phyloP scores from a whole-genome alignment of 2,888 invertebrate species.

The Meta bourneti region DNA sequence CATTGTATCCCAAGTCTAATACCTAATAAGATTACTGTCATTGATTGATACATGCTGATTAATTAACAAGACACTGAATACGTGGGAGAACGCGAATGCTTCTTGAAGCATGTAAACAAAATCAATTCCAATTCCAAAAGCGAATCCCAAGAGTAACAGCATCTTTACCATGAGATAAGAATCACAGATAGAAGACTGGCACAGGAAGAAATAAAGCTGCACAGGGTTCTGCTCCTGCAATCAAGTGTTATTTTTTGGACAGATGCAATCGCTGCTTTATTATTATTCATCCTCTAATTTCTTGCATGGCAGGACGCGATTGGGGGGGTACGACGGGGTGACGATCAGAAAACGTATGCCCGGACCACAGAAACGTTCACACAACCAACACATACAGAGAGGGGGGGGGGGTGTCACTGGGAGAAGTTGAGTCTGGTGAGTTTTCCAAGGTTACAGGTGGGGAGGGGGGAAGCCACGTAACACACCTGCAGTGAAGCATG shows the following conservation, averaged over 20 bases:
- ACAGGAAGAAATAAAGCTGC: slow-evolving; percentile 61
- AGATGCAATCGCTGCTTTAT: slow-evolving; percentile 48
- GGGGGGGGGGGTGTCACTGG: slow-evolving; percentile 13
- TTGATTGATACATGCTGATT: background rate
- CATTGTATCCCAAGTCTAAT: too few species aligned
- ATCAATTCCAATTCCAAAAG: slow-evolving; percentile 39
- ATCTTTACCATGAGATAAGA: slow-evolving; percentile 72
- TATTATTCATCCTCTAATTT: slow-evolving; percentile 72
- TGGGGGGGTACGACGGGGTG: slow-evolving; percentile 38
- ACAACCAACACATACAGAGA: background rate
- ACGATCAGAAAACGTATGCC: slow-evolving; percentile 28
- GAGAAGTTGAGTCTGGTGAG: slow-evolving; percentile 43
- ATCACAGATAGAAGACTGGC: slow-evolving; percentile 8
- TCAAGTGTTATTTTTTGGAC: slow-evolving; percentile 65
- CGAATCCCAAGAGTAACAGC: background rate
- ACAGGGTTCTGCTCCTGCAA: slow-evolving; percentile 58
- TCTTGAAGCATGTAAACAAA: slow-evolving; percentile 58
- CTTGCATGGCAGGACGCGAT: slow-evolving; percentile 62
- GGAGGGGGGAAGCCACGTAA: slow-evolving; percentile 62
- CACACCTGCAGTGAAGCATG: slow-evolving; percentile 73
- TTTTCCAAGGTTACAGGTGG: slow-evolving; percentile 73
- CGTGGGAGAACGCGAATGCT: background rate
- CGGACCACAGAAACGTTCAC: slow-evolving; percentile 42
- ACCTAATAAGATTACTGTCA: background rate
- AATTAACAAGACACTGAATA: background rate